Base-by-base conservation (phyloP, 2,888 invertebrate genomes). In the Aspidiotus destructor region DNA sequence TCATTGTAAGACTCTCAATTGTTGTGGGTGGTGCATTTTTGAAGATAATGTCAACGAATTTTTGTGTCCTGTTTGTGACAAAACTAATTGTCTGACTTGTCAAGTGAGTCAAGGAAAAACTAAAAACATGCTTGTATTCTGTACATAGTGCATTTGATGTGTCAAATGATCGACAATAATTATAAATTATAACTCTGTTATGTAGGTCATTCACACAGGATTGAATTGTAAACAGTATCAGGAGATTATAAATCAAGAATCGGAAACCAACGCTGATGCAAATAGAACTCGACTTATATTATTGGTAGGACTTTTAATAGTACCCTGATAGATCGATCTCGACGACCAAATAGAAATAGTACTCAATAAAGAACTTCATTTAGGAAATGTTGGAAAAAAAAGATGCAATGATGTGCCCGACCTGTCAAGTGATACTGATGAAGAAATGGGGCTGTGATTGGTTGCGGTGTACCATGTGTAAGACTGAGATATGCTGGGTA, bases 391-490 rank as follows among this genome's bases (percentile, higher is more conserved):
- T 69, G n/a, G 42, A 62, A 16, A 62, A 54, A 41, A 92, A 92
- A 0, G 91, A 94, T 79, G 94, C 93, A 0, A 83, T 94, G 76
- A 83, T 84, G 64, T 94, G 94, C 78, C 93, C 94, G 7, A 87
- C 88, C 67, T 95, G 94, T 76, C 85, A 85, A 71, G 86, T 88
- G 60, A 84, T 93, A 60, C 81, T 93, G 41, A 88, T 89, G 79
- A 93, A 93, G 78, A 92, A 92, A 80, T 92, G 89, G 87, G 94
- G 94, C 72, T 94, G 94, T 79, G 93, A 94, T 78, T 92, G 92
- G 92, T 81, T 94, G 67, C 84, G 88, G 73, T 94, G 94, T 78
- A 88, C 89, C 1, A 90, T 92, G 80, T 95, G 94, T 79, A 90
- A 91, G 79, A 91, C 91, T 8, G 93, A 94, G 79, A 92, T 94